These are phyloP conservation scores for Siniperca chuatsi DNA, from an alignment of 2,113 vertebrate species.

Conservation along the genomic window DNA sequence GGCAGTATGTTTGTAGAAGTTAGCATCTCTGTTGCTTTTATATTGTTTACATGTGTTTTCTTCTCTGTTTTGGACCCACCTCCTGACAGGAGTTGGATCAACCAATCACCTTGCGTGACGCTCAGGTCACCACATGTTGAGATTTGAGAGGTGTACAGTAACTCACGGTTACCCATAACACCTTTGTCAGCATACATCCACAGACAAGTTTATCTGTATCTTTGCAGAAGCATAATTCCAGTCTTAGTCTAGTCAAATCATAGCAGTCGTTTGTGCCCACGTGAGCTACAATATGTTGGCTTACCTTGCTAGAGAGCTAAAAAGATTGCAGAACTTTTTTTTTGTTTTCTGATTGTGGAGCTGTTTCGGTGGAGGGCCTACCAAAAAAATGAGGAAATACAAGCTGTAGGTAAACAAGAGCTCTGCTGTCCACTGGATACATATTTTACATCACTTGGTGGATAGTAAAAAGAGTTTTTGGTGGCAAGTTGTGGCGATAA, in stretches of 20 bases:
- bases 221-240: background rate
- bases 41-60: background rate
- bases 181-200: background rate
- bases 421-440: background rate
- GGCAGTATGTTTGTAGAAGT: background rate
- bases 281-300: background rate
- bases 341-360: background rate
- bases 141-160: background rate
- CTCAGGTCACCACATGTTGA: background rate
- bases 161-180: background rate
- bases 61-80: background rate
- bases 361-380: background rate
- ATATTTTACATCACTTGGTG: background rate
- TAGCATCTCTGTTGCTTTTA: background rate
- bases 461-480: no score
- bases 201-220: background rate
- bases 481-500: no score
- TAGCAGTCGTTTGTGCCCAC: background rate
- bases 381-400: no score
- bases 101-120: background rate
- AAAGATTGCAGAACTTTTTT: background rate
- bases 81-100: background rate
- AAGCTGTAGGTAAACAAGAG: background rate
- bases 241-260: background rate
- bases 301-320: background rate